Evolutionary conservation across 2,888 invertebrate species (phyloP).

Genomic region (Agrochola litura): DNA sequence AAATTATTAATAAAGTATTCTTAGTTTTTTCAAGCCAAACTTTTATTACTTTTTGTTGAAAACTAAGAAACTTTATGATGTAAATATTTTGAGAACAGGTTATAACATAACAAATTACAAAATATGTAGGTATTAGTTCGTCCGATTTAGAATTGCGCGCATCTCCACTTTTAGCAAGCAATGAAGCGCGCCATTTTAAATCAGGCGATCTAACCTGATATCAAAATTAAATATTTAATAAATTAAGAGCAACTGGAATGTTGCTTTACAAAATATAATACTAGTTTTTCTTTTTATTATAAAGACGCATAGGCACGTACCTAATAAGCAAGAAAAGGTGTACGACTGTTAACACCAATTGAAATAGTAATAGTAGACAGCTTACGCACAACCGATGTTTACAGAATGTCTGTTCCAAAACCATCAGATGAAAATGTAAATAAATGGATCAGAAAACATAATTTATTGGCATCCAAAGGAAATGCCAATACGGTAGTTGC

Average conservation of each 20-base stretch:
- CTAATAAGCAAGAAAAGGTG: neutral
- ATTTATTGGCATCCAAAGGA: too few relatives aligned
- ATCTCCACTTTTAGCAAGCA: neutral
- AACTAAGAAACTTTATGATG: neutral
- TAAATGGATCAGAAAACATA: neutral
- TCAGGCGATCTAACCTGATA: neutral
- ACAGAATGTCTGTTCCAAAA: neutral
- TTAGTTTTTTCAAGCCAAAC: neutral
- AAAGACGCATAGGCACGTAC: neutral
- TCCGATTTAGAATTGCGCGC: constrained; percentile 3
- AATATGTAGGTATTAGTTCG: neutral
- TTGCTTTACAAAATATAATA: constrained; percentile 43
- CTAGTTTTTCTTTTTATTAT: constrained; percentile 3
- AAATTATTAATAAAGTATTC: neutral
- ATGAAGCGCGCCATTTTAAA: neutral
- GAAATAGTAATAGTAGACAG: too few relatives aligned
- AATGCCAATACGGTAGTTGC: too few relatives aligned
- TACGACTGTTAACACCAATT: too few relatives aligned
- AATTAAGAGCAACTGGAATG: constrained; percentile 39
- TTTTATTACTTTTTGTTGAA: neutral
- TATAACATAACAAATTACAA: neutral
- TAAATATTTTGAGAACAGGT: neutral
- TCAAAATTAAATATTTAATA: constrained; percentile 2
- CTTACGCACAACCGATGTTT: neutral
- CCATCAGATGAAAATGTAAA: neutral